Evolutionary conservation across 2,888 invertebrate genomes (phyloP), one percentile per base, ranked within the genome.

Genomic region (Lasioglossum vierecki): DNA sequence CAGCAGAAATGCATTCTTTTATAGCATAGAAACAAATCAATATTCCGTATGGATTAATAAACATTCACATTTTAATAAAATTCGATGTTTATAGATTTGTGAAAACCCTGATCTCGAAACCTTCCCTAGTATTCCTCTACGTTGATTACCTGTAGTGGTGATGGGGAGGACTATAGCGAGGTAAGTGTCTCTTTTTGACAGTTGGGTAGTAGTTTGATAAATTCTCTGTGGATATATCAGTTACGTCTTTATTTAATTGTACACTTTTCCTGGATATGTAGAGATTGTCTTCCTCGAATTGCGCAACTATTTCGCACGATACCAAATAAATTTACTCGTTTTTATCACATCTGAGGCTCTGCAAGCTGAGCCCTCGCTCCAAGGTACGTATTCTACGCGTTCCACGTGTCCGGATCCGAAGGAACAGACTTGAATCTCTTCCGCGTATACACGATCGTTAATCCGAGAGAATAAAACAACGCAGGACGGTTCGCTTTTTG

Each of bases 1-100:
- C 75, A 86, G 83, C 86, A 83, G 79, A 84, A 84, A 85, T 88
- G 84, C 88, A 89, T 92, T 91, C 90, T 91, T 93, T 91, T 90
- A 90, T 91, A 92, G 91, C 77, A 79, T 91, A 90, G 89, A 88
- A 76, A 70, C 83, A 87, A 88, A 88, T 84, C 77, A 86, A 87
- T 89, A 88, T 87, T 89, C 84, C 88, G 82, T 88, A 89, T 87
- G 80, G 76, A 93, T 92, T 80, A 90, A 91, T 88, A 90, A 88
- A 91, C 84, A 85, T 93, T 93, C 92, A 92, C 93, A 93, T 93
- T 93, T 93, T 93, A 92, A 92, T 93, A 93, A 90, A 92, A 89
- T 63, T 63, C 41, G 22, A 18, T 39, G 72, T 44, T 13, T 11
- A 2, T 13, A 44, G 13, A 2, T 44, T 44, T 13, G 3, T 44